phyloP scores from a whole-genome alignment of 2,888 invertebrate genomes.

The Agrilus mali region DNA sequence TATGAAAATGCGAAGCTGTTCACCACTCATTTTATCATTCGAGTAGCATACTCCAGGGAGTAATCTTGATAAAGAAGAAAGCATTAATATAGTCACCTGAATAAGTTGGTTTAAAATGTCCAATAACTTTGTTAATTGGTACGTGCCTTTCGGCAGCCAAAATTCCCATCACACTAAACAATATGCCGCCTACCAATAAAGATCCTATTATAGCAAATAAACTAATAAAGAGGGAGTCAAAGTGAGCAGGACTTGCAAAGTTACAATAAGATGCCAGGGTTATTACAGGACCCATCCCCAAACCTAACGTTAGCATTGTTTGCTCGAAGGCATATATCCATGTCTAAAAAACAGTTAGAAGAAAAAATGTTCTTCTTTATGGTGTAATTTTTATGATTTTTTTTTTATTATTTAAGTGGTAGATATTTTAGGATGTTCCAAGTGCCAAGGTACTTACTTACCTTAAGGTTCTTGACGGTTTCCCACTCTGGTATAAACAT shows the following conservation, averaged over 20 bases:
- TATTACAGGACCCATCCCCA: conserved; percentile 17
- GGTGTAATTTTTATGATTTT: not conserved
- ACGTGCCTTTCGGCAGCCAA: conserved; percentile 9
- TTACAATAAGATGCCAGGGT: conserved; percentile 12
- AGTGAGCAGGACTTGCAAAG: conserved; percentile 12
- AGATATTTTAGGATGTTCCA: no score
- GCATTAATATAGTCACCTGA: not conserved
- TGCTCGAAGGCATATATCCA: conserved; percentile 14
- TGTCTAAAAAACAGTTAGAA: conserved; percentile 9
- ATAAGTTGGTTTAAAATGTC: no score
- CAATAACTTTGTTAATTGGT: conserved; percentile 4
- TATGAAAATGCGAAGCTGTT: no score
- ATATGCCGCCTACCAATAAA: conserved; percentile 8
- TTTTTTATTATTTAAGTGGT: no score
- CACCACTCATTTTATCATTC: no score
- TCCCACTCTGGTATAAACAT: no score
- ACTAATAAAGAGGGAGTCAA: conserved; percentile 9
- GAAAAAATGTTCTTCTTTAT: not conserved
- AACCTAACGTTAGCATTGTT: conserved; percentile 11
- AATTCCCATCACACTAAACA: conserved; percentile 12
- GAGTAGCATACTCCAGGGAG: no score
- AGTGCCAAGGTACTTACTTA: no score
- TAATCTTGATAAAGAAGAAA: not conserved
- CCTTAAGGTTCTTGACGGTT: no score
- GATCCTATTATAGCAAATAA: conserved; percentile 8